Evolutionary conservation across 2,888 invertebrate genomes (phyloP).

Genomic region (Polydrusus pterygomalis): DNA sequence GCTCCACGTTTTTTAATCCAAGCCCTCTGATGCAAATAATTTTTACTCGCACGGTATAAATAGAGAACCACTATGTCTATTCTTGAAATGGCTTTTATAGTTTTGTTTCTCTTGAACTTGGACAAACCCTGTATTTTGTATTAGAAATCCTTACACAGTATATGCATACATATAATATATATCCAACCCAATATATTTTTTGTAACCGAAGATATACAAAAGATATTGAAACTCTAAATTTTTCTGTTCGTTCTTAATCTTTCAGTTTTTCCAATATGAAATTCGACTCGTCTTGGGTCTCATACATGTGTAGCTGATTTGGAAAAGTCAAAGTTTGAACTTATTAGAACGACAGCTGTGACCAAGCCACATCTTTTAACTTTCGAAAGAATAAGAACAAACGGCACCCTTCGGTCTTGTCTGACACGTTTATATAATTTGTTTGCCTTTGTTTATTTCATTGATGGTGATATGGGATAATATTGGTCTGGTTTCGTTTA

Average conservation of each 20-base stretch:
- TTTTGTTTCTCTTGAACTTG: no score
- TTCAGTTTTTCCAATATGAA: slow-evolving; percentile 49
- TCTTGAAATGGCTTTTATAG: no score
- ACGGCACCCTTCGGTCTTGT: slow-evolving; percentile 58
- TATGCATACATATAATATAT: no score
- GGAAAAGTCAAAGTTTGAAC: slow-evolving; percentile 67
- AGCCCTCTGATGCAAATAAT: no score
- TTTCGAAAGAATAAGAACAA: slow-evolving; percentile 60
- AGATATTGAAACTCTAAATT: slow-evolving; percentile 49
- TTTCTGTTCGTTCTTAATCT: slow-evolving; percentile 44
- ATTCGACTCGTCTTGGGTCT: slow-evolving; percentile 52
- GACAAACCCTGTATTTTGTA: no score
- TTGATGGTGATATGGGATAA: slow-evolving; percentile 58
- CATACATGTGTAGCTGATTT: slow-evolving; percentile 64
- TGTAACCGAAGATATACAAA: slow-evolving; percentile 26
- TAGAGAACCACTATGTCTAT: no score
- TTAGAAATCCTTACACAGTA: no score
- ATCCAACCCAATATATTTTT: slow-evolving; percentile 19
- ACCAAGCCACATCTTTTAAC: slow-evolving; percentile 63
- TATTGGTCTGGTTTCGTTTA: slow-evolving; percentile 58
- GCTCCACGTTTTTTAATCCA: no score
- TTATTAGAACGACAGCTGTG: slow-evolving; percentile 66
- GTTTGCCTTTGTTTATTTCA: slow-evolving; percentile 63
- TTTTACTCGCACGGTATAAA: no score
- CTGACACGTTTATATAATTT: slow-evolving; percentile 66